Conservation (phyloP, 92 coral and sea anemone genomes). For the Heliopora coerulea region DNA sequence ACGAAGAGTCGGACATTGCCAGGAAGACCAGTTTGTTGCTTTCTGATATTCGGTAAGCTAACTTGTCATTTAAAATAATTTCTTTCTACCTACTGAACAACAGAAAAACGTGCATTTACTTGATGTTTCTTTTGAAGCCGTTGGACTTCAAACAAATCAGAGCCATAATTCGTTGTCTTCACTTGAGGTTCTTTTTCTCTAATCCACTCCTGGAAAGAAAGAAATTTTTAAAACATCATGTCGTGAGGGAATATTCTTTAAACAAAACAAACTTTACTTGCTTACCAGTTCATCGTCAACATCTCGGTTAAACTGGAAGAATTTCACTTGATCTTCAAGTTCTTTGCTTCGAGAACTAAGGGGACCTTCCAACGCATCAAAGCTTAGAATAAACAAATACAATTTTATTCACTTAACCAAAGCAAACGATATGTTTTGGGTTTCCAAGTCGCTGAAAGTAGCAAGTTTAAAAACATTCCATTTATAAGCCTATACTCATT, state of each 20-base stretch:
- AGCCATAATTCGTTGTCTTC: conserved; percentile 90
- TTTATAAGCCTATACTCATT: too few relatives aligned
- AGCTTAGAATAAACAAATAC: conserved; percentile 44
- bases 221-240: not conserved
- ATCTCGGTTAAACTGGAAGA: conserved; percentile 97
- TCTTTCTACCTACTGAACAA: too few relatives aligned
- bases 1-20: too few relatives aligned
- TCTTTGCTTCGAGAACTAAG: conserved; percentile 76
- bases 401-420: too few relatives aligned
- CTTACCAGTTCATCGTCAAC: conserved; percentile 93
- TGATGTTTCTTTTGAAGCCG: conserved; percentile 87
- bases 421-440: too few relatives aligned
- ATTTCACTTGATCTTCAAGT: conserved; percentile 85
- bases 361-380: conserved; percentile 87
- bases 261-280: not conserved
- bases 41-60: too few relatives aligned
- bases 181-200: conserved; percentile 91
- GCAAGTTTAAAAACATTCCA: too few relatives aligned
- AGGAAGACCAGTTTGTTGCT: too few relatives aligned
- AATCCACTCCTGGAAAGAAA: conserved; percentile 71
- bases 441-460: too few relatives aligned
- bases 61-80: too few relatives aligned
- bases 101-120: too few relatives aligned
- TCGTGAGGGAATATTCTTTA: not conserved
- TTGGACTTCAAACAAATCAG: conserved; percentile 94